A percentile compares a stretch with the other conserved stretches of the same genome.
Evolutionary conservation across 2,888 invertebrate species (phyloP).

Genomic region (Salticus scenicus): DNA sequence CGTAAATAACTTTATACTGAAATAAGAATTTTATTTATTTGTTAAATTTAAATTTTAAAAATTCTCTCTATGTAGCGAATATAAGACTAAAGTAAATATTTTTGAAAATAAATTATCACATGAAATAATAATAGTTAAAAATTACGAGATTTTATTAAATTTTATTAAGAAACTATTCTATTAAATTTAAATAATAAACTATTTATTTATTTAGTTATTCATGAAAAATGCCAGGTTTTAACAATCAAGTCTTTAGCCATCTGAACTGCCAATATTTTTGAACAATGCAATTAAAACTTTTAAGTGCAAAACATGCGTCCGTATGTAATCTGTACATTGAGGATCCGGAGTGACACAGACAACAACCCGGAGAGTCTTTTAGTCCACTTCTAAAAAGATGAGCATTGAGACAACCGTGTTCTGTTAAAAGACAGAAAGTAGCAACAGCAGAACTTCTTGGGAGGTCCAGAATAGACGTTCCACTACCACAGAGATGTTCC

Average conservation of each 20-base stretch:
- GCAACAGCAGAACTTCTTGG: neutral
- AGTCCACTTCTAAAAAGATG: neutral
- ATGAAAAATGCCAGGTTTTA: neutral
- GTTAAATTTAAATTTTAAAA: too few relatives aligned
- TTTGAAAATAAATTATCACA: too few relatives aligned
- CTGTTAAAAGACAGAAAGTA: neutral
- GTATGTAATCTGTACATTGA: neutral
- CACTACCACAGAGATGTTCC: neutral
- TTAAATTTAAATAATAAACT: too few relatives aligned
- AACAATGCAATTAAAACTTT: neutral
- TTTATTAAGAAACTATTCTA: too few relatives aligned
- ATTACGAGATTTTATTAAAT: too few relatives aligned
- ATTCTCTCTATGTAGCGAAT: too few relatives aligned
- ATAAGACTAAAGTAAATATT: too few relatives aligned
- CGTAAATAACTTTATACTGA: too few relatives aligned
- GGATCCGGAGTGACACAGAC: neutral
- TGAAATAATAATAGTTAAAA: too few relatives aligned
- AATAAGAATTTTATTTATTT: too few relatives aligned
- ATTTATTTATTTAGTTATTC: too few relatives aligned
- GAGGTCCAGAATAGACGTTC: neutral
- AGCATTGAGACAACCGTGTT: neutral
- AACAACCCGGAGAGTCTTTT: neutral
- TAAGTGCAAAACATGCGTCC: constrained; percentile 3
- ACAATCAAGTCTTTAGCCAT: neutral
- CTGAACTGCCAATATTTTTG: neutral